phyloP scores from a whole-genome alignment of 2,113 vertebrate species.

The Actenoides hombroni region DNA sequence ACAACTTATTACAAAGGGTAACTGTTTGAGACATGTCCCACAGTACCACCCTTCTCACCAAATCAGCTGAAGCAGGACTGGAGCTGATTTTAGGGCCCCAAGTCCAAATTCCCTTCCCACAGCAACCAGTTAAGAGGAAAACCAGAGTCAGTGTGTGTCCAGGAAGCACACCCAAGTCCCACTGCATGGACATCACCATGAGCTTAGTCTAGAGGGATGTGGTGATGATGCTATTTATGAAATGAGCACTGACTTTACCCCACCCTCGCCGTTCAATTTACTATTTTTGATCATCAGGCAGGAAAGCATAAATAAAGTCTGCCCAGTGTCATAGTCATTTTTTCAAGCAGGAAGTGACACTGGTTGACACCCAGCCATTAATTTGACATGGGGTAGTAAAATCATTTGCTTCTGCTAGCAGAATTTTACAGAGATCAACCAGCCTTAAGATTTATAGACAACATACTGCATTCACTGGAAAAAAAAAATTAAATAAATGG shows the following conservation, averaged over 20 bases:
- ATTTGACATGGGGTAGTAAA: slow-evolving; percentile 18
- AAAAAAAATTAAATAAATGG: background rate
- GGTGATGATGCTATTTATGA: background rate
- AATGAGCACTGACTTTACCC: background rate
- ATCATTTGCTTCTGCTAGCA: background rate
- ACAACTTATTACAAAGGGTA: background rate
- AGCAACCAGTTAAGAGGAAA: background rate
- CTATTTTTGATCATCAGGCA: background rate
- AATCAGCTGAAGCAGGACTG: background rate
- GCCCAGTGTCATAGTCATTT: background rate
- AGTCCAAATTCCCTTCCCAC: background rate
- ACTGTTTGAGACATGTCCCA: background rate
- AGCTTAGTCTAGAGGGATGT: background rate
- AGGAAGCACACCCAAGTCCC: background rate
- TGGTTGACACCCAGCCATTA: slow-evolving; percentile 56
- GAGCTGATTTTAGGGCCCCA: background rate
- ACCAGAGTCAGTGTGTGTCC: background rate
- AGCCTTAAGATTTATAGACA: background rate
- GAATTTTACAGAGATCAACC: slow-evolving; percentile 38
- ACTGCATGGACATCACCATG: background rate
- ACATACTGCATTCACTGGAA: background rate
- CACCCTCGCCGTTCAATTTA: background rate
- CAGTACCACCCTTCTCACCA: background rate
- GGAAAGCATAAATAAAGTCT: slow-evolving; percentile 10
- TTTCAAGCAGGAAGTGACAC: slow-evolving; percentile 41